phyloP scores from a whole-genome alignment of 2,113 vertebrate genomes.

The Orientallactaga bullata region DNA sequence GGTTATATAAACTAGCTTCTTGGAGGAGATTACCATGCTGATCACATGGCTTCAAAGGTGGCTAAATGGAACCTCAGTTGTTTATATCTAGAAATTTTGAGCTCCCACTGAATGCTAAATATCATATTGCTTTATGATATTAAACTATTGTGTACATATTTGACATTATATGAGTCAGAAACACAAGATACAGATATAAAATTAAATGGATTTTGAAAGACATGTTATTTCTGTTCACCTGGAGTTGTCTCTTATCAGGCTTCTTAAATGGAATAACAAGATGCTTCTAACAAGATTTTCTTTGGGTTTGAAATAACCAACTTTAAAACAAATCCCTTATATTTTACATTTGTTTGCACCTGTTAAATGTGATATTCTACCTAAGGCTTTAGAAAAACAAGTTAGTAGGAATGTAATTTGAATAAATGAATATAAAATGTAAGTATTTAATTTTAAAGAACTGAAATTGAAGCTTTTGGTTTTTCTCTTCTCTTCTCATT shows the following conservation, averaged over 20 bases:
- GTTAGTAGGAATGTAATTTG: constrained; percentile 69
- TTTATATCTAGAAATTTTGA: constrained; percentile 29
- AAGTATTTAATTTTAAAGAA: constrained; percentile 79
- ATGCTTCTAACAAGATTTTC: background rate
- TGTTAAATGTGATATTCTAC: constrained; percentile 75
- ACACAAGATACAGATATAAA: background rate
- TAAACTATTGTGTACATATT: background rate
- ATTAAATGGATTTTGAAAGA: background rate
- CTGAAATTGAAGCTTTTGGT: constrained; percentile 67
- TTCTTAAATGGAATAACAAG: background rate
- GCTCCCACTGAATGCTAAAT: constrained; percentile 31
- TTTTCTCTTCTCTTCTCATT: constrained; percentile 79
- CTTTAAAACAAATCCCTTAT: constrained; percentile 58
- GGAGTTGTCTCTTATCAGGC: background rate
- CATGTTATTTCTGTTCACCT: constrained; percentile 43
- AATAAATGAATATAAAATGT: constrained; percentile 82
- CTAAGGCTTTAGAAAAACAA: constrained; percentile 66
- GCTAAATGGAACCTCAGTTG: background rate
- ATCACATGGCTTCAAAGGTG: constrained; percentile 1
- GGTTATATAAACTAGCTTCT: background rate
- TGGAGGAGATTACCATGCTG: constrained; percentile 11
- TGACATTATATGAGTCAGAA: background rate
- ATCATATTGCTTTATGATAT: background rate
- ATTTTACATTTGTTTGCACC: constrained; percentile 56
- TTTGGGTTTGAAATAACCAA: constrained; percentile 68